Conservation (phyloP, 2,797 vertebrate species). For the Buphagus erythrorhynchus region DNA sequence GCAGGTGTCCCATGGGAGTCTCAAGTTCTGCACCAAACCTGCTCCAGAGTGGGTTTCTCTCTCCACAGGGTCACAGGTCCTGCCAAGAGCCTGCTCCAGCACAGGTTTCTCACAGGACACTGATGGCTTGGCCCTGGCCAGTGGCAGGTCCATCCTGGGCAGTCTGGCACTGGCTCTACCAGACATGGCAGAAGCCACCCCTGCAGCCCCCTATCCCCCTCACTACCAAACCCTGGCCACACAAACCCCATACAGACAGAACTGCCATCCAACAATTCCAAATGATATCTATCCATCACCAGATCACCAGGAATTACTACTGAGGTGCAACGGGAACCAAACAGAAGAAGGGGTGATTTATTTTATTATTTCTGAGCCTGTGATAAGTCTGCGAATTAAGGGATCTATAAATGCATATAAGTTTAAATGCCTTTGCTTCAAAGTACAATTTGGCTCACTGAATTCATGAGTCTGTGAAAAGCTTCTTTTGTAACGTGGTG, state of each 20-base stretch:
- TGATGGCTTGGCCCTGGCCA: neutral
- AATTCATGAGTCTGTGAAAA: neutral
- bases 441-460: neutral
- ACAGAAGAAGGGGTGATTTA: neutral
- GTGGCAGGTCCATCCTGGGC: accelerated
- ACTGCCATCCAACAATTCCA: neutral
- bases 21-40: neutral
- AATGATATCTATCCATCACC: neutral
- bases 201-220: neutral
- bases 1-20: accelerated
- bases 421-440: neutral
- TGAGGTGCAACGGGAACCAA: neutral
- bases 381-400: neutral
- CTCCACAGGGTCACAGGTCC: neutral
- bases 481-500: neutral
- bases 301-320: neutral
- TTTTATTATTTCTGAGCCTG: neutral
- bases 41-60: neutral
- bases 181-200: accelerated
- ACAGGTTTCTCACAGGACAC: neutral
- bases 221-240: no score
- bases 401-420: neutral
- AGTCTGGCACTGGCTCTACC: neutral
- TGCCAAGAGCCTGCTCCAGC: neutral
- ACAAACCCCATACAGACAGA: neutral